phyloP scores from a whole-genome alignment of 2,888 invertebrate genomes.

The Onthophagus sagittarius region DNA sequence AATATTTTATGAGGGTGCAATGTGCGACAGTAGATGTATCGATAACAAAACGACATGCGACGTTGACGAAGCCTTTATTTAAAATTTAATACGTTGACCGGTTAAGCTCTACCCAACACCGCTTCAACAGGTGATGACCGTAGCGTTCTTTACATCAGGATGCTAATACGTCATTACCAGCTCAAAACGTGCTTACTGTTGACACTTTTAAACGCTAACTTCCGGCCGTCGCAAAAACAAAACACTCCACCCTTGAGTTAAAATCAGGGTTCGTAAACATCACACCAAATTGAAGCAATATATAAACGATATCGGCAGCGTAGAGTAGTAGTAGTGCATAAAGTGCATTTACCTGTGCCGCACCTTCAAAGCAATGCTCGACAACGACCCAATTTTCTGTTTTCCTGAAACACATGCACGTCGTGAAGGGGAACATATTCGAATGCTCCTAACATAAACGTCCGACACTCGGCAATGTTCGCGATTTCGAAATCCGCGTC shows the following conservation, averaged over 20 bases:
- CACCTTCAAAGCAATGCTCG: slow-evolving; percentile 18
- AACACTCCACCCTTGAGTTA: neutral
- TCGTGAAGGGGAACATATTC: slow-evolving; percentile 37
- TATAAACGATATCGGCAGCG: neutral
- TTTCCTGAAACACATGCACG: slow-evolving; percentile 36
- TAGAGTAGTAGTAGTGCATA: neutral
- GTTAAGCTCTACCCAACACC: neutral
- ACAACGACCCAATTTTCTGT: slow-evolving; percentile 30
- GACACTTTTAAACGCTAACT: neutral
- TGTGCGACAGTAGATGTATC: neutral
- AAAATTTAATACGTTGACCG: neutral
- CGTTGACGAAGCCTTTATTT: neutral
- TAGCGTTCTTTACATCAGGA: neutral
- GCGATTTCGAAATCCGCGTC: slow-evolving; percentile 5
- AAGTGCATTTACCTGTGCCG: slow-evolving; percentile 19
- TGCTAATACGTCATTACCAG: slow-evolving; percentile 1
- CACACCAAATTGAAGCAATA: slow-evolving; percentile 1
- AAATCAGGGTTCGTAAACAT: neutral
- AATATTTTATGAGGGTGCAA: neutral
- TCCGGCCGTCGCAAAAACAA: neutral
- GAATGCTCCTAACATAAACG: neutral
- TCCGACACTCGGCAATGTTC: neutral
- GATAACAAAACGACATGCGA: neutral
- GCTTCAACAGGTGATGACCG: slow-evolving; percentile 7
- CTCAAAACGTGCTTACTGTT: neutral